Percentiles rank a stretch among this genome's conserved stretches.
Evolutionary conservation across 1,140 invertebrate genomes (phyloP).

Genomic region (Aphidius ervi): DNA sequence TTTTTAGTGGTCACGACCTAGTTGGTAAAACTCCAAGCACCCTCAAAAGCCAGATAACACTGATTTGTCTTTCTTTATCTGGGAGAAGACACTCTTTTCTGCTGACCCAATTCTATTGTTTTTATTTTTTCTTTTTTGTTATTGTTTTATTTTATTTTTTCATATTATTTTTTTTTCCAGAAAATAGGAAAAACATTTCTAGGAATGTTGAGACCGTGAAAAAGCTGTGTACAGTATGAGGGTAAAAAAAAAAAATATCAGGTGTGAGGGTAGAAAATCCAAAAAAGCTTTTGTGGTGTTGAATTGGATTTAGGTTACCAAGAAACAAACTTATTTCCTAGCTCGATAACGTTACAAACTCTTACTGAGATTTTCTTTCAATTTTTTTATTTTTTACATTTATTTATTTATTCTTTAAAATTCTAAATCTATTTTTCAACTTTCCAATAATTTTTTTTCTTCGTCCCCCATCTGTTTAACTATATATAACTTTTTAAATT

Average conservation of each 20-base stretch:
- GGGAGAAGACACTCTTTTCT: slow-evolving; percentile 13
- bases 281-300: slow-evolving; percentile 11
- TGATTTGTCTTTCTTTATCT: slow-evolving; percentile 13
- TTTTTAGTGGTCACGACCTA: slow-evolving; percentile 9
- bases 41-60: slow-evolving; percentile 16
- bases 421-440: too few relatives aligned
- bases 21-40: slow-evolving; percentile 13
- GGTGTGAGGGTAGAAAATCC: slow-evolving; percentile 10
- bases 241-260: neutral
- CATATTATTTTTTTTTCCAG: neutral
- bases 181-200: slow-evolving; percentile 13
- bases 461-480: too few relatives aligned
- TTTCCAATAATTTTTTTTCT: too few relatives aligned
- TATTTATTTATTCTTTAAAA: too few relatives aligned
- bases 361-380: neutral
- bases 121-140: neutral
- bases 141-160: neutral
- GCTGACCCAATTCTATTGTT: slow-evolving; percentile 15
- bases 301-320: slow-evolving; percentile 12
- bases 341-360: slow-evolving; percentile 3
- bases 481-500: too few relatives aligned
- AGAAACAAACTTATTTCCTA: slow-evolving; percentile 18
- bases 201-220: slow-evolving; percentile 6
- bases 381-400: too few relatives aligned
- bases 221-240: neutral